Evolutionary conservation across 2,888 invertebrate genomes (phyloP).

Genomic region (Eristalinus sepulchralis): DNA sequence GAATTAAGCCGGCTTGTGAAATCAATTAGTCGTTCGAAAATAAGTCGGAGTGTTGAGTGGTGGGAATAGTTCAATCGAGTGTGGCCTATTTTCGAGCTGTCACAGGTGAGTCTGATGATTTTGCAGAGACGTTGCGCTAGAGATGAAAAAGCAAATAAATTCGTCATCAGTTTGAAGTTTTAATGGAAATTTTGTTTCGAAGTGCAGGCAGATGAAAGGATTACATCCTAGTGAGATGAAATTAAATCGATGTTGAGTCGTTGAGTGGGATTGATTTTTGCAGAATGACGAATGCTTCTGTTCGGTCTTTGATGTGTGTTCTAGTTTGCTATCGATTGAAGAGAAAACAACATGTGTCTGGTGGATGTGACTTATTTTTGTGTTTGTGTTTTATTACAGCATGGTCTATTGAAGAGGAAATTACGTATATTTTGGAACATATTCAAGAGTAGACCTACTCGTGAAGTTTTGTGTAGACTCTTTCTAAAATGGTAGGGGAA

Average conservation of each 20-base stretch:
- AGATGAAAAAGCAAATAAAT: background rate
- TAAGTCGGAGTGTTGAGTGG: constrained; percentile 3
- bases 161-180: background rate
- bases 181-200: background rate
- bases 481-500: too few relatives aligned
- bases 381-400: background rate
- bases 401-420: background rate
- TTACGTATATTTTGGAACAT: background rate
- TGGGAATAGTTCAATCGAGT: constrained; percentile 1
- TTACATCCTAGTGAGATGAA: background rate
- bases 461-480: too few relatives aligned
- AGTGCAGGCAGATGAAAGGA: too few relatives aligned
- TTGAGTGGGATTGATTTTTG: background rate
- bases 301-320: background rate
- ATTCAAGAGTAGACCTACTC: too few relatives aligned
- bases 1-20: background rate
- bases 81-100: constrained; percentile 20
- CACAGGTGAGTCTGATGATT: constrained; percentile 48
- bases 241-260: too few relatives aligned
- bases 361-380: background rate
- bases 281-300: background rate
- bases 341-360: background rate
- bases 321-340: background rate
- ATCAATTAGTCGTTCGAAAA: background rate
- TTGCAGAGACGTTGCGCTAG: background rate